Conservation (phyloP, 2,797 vertebrate species). For the Brachymystax lenok region DNA sequence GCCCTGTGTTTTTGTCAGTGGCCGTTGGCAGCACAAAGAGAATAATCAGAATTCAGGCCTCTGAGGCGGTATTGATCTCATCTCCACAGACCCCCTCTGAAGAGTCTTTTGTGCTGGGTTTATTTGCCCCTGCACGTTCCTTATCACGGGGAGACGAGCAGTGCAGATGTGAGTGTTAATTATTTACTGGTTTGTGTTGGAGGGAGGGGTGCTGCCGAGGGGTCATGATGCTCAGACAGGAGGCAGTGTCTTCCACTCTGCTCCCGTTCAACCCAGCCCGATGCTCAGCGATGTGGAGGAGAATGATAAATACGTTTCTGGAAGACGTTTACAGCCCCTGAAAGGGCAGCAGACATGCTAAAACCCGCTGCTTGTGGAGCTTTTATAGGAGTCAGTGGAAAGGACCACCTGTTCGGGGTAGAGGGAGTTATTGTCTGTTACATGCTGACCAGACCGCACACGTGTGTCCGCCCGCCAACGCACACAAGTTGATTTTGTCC, state of each 20-base stretch:
- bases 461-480: no score
- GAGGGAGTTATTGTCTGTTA: no score
- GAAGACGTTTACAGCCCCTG: conserved; percentile 25
- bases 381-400: neutral
- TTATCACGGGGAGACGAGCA: conserved; percentile 40
- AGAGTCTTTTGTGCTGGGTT: conserved; percentile 39
- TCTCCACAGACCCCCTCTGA: conserved; percentile 26
- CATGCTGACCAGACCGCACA: no score
- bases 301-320: conserved; percentile 30
- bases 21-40: conserved; percentile 38
- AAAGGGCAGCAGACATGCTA: conserved; percentile 21
- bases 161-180: conserved; percentile 64
- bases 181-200: conserved; percentile 53
- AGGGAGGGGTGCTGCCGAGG: conserved; percentile 16
- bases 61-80: conserved; percentile 56
- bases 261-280: neutral
- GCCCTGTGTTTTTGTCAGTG: conserved; percentile 28
- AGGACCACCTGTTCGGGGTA: neutral
- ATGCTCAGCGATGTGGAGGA: conserved; percentile 7
- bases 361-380: neutral
- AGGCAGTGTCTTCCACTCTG: conserved; percentile 30
- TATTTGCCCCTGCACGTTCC: conserved; percentile 40
- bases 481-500: no score
- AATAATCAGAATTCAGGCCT: conserved; percentile 46
- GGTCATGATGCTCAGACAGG: conserved; percentile 10